A percentile compares a stretch with the other conserved stretches of the same genome.
Conservation (phyloP, 2,888 invertebrate species). For the Branchellion lobata region DNA sequence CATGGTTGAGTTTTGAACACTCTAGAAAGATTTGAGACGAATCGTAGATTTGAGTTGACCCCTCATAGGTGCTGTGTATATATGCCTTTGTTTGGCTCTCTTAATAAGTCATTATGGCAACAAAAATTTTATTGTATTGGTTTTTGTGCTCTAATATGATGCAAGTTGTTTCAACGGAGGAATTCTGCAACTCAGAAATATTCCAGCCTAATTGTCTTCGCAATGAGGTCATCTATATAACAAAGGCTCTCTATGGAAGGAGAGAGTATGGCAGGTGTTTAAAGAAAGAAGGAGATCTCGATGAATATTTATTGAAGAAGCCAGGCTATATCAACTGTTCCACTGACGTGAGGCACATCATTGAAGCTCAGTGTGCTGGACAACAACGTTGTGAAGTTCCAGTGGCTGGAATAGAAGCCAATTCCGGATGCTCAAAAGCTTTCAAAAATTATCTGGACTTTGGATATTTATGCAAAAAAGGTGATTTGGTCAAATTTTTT, state of each 20-base stretch:
- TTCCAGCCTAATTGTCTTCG: conserved; percentile 25
- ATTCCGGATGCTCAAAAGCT: neutral
- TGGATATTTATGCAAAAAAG: neutral
- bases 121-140: too few relatives aligned
- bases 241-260: conserved; percentile 22
- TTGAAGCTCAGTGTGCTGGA: conserved; percentile 28
- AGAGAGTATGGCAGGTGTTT: conserved; percentile 27
- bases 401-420: neutral
- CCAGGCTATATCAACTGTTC: conserved; percentile 23
- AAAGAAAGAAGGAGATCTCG: neutral
- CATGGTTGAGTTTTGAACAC: neutral
- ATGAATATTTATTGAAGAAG: conserved; percentile 3
- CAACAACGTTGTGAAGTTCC: conserved; percentile 16
- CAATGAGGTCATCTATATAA: conserved; percentile 22
- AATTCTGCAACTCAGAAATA: conserved; percentile 29
- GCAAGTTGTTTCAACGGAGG: too few relatives aligned
- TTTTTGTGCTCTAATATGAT: too few relatives aligned
- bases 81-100: too few relatives aligned
- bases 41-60: too few relatives aligned
- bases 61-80: too few relatives aligned
- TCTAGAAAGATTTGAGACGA: too few relatives aligned
- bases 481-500: too few relatives aligned
- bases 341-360: neutral
- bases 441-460: neutral
- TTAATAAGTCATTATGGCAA: too few relatives aligned